phyloP scores from a whole-genome alignment of 2,888 invertebrate species.

The Lasioglossum calceatum region DNA sequence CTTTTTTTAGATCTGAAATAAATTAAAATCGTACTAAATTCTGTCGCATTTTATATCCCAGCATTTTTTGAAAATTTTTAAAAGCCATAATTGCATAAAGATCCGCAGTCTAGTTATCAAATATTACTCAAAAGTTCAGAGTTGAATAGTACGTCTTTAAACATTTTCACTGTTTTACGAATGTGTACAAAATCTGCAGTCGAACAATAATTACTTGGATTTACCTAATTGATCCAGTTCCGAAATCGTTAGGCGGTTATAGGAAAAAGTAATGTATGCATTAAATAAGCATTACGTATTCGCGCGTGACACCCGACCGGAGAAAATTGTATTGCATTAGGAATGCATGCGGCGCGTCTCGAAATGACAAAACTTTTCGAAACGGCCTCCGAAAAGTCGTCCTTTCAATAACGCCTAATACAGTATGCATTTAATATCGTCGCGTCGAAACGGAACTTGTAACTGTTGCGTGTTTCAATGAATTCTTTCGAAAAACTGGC shows the following conservation, averaged over 20 bases:
- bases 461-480: slow-evolving; percentile 35
- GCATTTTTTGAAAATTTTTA: too few species aligned
- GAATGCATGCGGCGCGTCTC: slow-evolving; percentile 14
- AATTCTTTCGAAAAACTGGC: slow-evolving; percentile 18
- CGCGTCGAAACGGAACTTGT: slow-evolving; percentile 17
- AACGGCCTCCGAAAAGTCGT: slow-evolving; percentile 28
- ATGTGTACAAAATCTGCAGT: too few species aligned
- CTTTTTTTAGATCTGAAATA: too few species aligned
- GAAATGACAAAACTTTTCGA: slow-evolving; percentile 48
- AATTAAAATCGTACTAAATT: too few species aligned
- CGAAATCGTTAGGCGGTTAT: neutral
- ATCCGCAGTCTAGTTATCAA: too few species aligned
- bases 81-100: too few species aligned
- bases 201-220: neutral
- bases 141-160: neutral
- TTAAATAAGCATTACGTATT: slow-evolving; percentile 31
- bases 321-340: slow-evolving; percentile 45
- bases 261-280: slow-evolving; percentile 27
- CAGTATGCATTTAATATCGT: slow-evolving; percentile 50
- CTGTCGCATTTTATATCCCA: too few species aligned
- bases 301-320: slow-evolving; percentile 7
- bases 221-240: neutral
- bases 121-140: neutral
- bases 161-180: neutral
- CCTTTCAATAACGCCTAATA: slow-evolving; percentile 37